Base-by-base conservation (phyloP, 2,888 invertebrate species). In the Helleia helle region DNA sequence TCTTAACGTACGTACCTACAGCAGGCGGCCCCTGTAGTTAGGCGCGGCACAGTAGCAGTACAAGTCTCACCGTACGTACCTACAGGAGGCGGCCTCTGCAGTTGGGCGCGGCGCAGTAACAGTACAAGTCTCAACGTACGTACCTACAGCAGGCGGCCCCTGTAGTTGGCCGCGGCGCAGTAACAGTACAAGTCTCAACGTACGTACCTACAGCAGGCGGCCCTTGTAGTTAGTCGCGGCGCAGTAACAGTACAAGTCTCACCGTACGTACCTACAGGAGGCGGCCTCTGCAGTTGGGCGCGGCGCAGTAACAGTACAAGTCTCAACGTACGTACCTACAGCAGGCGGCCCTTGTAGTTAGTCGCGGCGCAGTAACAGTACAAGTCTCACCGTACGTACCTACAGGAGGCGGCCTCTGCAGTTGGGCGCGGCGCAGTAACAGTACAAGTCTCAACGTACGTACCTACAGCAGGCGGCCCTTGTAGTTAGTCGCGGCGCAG, bases 231-330 rank as follows among this genome's bases (percentile, higher is more conserved):
- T 93, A 1, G 88, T 70, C 1, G 96, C 90, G 0, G 94, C 95
- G 66, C 99, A 99, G 69, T 93, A 91, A 63, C 98, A 99, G 59
- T 94, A 93, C n/a, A n/a, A n/a, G n/a, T n/a, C n/a, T n/a, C n/a
- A n/a, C n/a, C n/a, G n/a, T n/a, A n/a, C n/a, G n/a, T n/a, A n/a
- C n/a, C n/a, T n/a, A n/a, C n/a, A n/a, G n/a, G n/a, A n/a, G n/a
- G n/a, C n/a, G n/a, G n/a, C n/a, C n/a, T n/a, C n/a, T n/a, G n/a
- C n/a, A n/a, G n/a, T n/a, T n/a, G n/a, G n/a, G n/a, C n/a, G n/a
- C n/a, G n/a, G n/a, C n/a, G n/a, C n/a, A n/a, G n/a, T n/a, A n/a
- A n/a, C n/a, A n/a, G n/a, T n/a, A n/a, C n/a, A n/a, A n/a, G n/a
- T n/a, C n/a, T n/a, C n/a, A n/a, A 29, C 13, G 14, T 29, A 14